A percentile compares a stretch with the other conserved stretches of the same genome.
Evolutionary conservation across 1,140 invertebrate species (phyloP).

Genomic region (Cotesia chilonis): DNA sequence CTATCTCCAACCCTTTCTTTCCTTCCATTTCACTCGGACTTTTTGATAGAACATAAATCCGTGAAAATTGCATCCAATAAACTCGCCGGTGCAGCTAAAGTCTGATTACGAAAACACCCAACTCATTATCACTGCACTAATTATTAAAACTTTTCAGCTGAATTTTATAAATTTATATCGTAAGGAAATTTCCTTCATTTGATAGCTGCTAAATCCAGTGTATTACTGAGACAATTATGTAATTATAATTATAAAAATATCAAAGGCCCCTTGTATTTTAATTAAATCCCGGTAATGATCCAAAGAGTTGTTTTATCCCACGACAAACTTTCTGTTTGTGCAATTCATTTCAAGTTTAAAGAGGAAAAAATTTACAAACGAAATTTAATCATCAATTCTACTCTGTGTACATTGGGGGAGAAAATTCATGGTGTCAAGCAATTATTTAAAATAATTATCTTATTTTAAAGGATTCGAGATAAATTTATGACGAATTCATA

Average conservation of each 20-base stretch:
- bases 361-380: not conserved
- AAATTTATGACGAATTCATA: no score
- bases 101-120: constrained; percentile 18
- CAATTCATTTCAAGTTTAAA: not conserved
- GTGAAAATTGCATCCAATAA: constrained; percentile 23
- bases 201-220: not conserved
- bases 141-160: no score
- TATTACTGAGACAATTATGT: not conserved
- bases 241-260: constrained; percentile 16
- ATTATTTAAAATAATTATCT: no score
- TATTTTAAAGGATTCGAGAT: no score
- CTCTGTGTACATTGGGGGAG: no score
- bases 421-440: no score
- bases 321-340: constrained; percentile 1
- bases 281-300: constrained; percentile 55
- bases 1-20: constrained; percentile 15
- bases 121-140: not conserved
- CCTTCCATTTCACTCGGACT: constrained; percentile 18
- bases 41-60: constrained; percentile 36
- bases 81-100: not conserved
- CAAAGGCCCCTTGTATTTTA: constrained; percentile 51
- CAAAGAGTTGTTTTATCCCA: constrained; percentile 41
- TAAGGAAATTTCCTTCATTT: no score
- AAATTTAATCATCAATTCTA: no score
- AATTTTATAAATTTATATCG: no score